phyloP scores from a whole-genome alignment of 2,888 invertebrate genomes.

The Polydrusus cervinus region DNA sequence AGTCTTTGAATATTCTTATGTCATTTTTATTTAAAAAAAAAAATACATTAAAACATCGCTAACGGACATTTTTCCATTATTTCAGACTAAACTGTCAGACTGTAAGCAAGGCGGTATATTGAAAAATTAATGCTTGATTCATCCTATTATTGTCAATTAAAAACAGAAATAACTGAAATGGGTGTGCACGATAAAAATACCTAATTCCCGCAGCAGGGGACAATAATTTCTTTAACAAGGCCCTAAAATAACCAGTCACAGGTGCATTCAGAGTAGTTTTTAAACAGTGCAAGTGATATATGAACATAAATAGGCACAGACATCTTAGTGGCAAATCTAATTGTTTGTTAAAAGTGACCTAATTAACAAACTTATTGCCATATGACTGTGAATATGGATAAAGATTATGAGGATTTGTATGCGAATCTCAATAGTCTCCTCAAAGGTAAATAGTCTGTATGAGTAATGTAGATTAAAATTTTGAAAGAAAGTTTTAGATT shows the following conservation, averaged over 20 bases:
- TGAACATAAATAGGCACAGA: neutral
- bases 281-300: conserved; percentile 18
- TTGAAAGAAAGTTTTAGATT: too few species aligned
- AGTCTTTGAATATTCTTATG: too few species aligned
- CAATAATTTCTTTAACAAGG: conserved; percentile 19
- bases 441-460: conserved; percentile 47
- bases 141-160: conserved; percentile 49
- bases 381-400: conserved; percentile 46
- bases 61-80: neutral
- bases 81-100: neutral
- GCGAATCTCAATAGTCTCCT: conserved; percentile 49
- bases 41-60: too few species aligned
- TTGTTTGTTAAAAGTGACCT: conserved; percentile 19
- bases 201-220: conserved; percentile 45
- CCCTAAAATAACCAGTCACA: conserved; percentile 13
- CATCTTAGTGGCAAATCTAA: neutral
- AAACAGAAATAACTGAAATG: conserved; percentile 8
- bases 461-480: too few species aligned
- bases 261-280: conserved; percentile 1
- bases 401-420: conserved; percentile 49
- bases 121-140: conserved; percentile 45
- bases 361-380: conserved; percentile 3
- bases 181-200: conserved; percentile 43
- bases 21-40: too few species aligned
- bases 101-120: neutral